Base-by-base conservation (phyloP, 2,113 vertebrate genomes). In the Upupa epops region DNA sequence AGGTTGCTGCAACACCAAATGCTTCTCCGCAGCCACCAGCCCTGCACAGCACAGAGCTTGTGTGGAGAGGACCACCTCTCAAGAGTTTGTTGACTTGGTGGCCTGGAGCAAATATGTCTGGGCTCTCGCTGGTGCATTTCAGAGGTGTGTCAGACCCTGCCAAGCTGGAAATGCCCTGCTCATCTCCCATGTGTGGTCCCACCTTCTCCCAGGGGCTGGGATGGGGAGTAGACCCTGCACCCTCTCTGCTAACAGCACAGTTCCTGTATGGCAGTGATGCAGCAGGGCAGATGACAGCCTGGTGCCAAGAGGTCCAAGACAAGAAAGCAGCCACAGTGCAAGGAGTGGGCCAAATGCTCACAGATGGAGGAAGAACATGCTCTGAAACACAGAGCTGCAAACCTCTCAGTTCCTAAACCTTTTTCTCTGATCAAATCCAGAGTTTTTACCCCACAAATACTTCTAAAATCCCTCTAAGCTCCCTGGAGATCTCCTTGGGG, bases 131-230 rank as follows among this genome's bases (percentile, higher is more conserved):
- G 24, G 13, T 19, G 9, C 29, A 9, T 49, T 74, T 17, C 26
- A 18, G 37, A 21, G 29, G 15, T 2, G 11, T 64, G 31, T 21
- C 82, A 58, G 29, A 20, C 3, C 37, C 61, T 71, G 17, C 20
- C 29, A 31, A 46, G 55, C 31, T 72, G 32, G 73, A 89, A 89
- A 46, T 6, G 2, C 7, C 52, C 22, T 76, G 87, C 75, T 40
- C 16, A 3, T 5, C 5, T 79, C 21, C 14, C 31, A 9, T 1
- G 2, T 37, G 42, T 14, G 4, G 1, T 42, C 42, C 42, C 51
- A n/a, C 3, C 66, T 83, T 28, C 31, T 60, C 29, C 40, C 63
- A 58, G 40, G 22, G 17, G 10, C 31, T 83, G 60, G 64, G 6
- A 6, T n/a, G 32, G 40, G 9, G 1, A 69, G 1, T 15, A 20